Percentiles rank a stretch among this genome's conserved stretches.
These are phyloP conservation scores for Polyergus mexicanus DNA, from an alignment of 1,140 invertebrate species.

Conservation along the genomic window DNA sequence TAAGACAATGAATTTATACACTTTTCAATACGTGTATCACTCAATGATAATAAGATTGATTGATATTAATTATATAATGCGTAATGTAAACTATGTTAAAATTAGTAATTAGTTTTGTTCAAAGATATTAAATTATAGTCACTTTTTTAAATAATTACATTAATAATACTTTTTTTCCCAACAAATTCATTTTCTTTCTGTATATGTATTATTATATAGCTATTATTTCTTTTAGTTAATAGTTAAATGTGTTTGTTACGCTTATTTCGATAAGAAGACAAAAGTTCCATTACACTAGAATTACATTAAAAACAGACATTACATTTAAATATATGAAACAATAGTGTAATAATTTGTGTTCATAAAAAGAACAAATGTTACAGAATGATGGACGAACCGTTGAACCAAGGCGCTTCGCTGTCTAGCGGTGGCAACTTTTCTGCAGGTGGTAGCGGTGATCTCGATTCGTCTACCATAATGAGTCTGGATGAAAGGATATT, in stretches of 20 bases:
- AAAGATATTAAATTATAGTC: neutral
- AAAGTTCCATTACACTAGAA: neutral
- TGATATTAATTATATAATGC: neutral
- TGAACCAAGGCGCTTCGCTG: constrained; percentile 77
- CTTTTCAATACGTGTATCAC: neutral
- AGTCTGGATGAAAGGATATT: constrained; percentile 80
- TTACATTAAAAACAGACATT: neutral
- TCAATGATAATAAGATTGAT: neutral
- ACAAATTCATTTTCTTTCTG: neutral
- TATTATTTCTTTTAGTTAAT: neutral
- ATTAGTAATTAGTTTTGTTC: neutral
- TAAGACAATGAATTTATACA: neutral
- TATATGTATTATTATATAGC: neutral
- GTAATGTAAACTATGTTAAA: neutral
- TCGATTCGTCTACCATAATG: constrained; percentile 73
- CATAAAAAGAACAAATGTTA: neutral
- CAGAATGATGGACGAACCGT: constrained; percentile 81
- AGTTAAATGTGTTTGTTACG: neutral
- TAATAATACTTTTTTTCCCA: neutral
- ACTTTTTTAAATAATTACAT: neutral
- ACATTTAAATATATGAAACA: neutral
- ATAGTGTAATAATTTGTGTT: neutral
- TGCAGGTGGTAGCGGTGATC: constrained; percentile 58
- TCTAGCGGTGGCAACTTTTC: constrained; percentile 77
- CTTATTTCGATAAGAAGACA: neutral